Conservation (phyloP, 2,797 vertebrate species). For the Toxotes lorentzi region DNA sequence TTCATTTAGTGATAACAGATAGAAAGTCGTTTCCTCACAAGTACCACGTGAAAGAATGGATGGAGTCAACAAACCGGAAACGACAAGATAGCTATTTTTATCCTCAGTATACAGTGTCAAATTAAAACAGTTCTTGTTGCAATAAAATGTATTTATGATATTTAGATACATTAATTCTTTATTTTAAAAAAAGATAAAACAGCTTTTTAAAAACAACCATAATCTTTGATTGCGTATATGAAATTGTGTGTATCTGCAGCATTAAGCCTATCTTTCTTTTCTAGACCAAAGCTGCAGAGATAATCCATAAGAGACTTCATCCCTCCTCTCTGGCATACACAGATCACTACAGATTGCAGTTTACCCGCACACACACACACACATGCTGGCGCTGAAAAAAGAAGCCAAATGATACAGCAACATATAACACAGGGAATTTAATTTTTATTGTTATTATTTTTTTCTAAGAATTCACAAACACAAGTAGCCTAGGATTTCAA, state of each 20-base stretch:
- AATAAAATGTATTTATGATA: neutral
- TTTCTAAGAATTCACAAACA: neutral
- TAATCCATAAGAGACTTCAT: conserved; percentile 79
- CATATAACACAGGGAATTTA: neutral
- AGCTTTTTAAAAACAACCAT: neutral
- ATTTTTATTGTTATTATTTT: neutral
- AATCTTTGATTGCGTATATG: conserved; percentile 20
- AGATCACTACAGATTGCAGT: conserved; percentile 52
- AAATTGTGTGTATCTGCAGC: conserved; percentile 42
- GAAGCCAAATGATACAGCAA: conserved; percentile 16
- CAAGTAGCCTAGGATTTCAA: conserved; percentile 19
- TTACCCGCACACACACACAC: conserved; percentile 41
- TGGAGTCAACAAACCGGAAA: neutral
- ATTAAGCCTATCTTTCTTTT: conserved; percentile 73
- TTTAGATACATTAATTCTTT: neutral
- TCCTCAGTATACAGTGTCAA: neutral
- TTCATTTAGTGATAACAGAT: neutral
- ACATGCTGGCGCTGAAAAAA: conserved; percentile 22
- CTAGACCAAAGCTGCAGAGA: conserved; percentile 74
- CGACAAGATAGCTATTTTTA: conserved; percentile 1
- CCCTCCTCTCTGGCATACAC: conserved; percentile 55
- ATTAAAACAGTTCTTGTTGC: neutral
- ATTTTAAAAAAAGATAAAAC: neutral
- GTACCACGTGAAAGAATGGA: neutral
- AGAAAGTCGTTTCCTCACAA: neutral